A percentile compares a stretch with the other conserved stretches of the same genome.
These are phyloP conservation scores for Graptemys geographica DNA, from an alignment of 2,797 vertebrate species.

Conservation along the genomic window DNA sequence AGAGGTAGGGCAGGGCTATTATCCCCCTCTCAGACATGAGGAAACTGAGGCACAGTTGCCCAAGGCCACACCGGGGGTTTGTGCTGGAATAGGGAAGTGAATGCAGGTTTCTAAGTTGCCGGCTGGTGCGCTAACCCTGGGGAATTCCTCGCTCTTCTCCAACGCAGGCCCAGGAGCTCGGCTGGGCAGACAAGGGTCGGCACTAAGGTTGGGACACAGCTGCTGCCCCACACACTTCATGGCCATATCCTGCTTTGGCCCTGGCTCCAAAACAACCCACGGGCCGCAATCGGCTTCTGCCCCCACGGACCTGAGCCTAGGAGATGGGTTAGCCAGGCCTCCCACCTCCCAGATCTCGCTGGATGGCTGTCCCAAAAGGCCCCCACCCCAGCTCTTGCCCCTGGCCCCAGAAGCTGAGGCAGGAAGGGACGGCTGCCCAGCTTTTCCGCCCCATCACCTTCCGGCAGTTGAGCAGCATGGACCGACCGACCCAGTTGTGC, in stretches of 20 bases:
- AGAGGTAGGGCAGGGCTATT: not conserved
- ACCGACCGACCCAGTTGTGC: not conserved
- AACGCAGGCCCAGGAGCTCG: too few species aligned
- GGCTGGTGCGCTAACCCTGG: not conserved
- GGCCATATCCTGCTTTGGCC: not conserved
- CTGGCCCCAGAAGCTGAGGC: not conserved
- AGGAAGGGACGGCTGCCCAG: not conserved
- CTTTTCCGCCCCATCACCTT: not conserved
- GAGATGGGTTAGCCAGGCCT: not conserved
- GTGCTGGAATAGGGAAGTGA: not conserved
- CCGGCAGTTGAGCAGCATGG: not conserved
- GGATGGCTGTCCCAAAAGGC: not conserved
- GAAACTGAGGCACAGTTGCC: not conserved
- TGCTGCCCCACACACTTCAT: not conserved
- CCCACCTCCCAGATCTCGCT: not conserved
- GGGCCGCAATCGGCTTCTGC: not conserved
- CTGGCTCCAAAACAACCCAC: not conserved
- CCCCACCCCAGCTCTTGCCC: too few species aligned
- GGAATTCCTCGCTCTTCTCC: not conserved
- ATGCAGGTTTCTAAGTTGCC: not conserved
- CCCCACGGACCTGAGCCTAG: not conserved
- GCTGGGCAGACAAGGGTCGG: not conserved
- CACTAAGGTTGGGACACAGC: not conserved
- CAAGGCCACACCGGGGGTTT: not conserved
- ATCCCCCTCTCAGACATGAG: not conserved